Evolutionary conservation across 2,113 vertebrate species (phyloP), one percentile per base, ranked within the genome.

Genomic region (Mirza zaza): DNA sequence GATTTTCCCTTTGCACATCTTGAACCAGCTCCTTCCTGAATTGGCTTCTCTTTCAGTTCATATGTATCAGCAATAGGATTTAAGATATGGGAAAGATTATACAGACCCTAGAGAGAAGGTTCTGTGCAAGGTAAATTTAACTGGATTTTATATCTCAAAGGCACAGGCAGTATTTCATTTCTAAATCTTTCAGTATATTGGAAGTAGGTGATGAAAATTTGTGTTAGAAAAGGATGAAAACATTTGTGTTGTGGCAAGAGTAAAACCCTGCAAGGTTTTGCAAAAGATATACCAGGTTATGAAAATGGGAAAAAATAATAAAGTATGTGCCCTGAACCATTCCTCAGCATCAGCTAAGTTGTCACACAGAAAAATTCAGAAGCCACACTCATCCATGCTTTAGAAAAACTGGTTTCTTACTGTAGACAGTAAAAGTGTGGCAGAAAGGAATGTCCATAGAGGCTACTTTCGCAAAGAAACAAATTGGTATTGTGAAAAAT

Each of bases 211-310:
- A 65, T 39, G 21, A 71, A 42, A 87, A 93, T 84, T 87, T 95
- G 18, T 57, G 27, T 94, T 84, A 76, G 34, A 52, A 90, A 95
- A 92, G 36, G 34, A 81, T 29, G 14, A 75, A 94, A 84, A 81
- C 4, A n/a, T 59, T 82, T 80, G 45, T 42, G 2, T 50, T 36
- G 6, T 39, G 23, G 4, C n/a, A 81, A 97, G 36, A 91, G 17
- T 18, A 79, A 79, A 91, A 89, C 1, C 34, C 14, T 23, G 0
- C 6, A 85, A 23, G 1, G 2, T 71, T 82, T 91, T 91, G 18
- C 14, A 57, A 90, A 96, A 61, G 10, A 79, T 42, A 39, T 67
- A 23, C 25, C 83, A 55, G 27, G 6, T 32, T 91, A 32, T 73
- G 36, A 71, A 82, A 97, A 73, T 89, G 18, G 27, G 36, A 0